phyloP scores from a whole-genome alignment of 2,113 vertebrate genomes.

The Todiramphus saurophagus region DNA sequence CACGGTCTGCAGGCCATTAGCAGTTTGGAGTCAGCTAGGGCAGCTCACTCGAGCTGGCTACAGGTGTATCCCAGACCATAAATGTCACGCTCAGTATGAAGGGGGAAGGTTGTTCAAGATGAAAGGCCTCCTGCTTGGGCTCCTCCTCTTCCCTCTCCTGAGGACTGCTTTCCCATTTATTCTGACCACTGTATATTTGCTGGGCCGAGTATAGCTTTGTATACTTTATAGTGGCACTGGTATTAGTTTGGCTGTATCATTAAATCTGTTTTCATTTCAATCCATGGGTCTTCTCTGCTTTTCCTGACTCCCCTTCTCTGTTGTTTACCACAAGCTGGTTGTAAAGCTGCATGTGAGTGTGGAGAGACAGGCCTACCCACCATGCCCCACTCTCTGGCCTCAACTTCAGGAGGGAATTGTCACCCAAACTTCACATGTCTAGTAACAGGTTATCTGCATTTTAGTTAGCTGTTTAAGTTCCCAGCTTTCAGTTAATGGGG shows the following conservation, averaged over 20 bases:
- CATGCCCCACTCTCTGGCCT: background rate
- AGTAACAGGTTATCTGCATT: background rate
- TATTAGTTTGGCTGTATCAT: background rate
- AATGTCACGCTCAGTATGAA: background rate
- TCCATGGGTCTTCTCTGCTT: background rate
- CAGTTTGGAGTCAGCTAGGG: background rate
- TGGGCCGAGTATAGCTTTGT: background rate
- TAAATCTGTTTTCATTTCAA: background rate
- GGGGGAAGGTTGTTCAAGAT: background rate
- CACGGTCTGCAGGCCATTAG: background rate
- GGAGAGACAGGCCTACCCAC: background rate
- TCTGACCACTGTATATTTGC: background rate
- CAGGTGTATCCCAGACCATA: background rate
- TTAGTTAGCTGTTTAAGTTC: background rate
- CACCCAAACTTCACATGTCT: background rate
- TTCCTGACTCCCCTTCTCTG: background rate
- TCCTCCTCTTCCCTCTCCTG: background rate
- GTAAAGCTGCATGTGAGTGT: background rate
- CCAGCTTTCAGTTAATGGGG: background rate
- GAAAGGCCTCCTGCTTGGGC: background rate
- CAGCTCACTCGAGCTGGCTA: background rate
- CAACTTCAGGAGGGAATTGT: background rate
- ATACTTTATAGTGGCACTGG: background rate
- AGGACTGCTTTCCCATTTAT: background rate
- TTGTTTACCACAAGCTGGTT: background rate